phyloP scores from a whole-genome alignment of 2,113 vertebrate genomes.

The Trachemys scripta region DNA sequence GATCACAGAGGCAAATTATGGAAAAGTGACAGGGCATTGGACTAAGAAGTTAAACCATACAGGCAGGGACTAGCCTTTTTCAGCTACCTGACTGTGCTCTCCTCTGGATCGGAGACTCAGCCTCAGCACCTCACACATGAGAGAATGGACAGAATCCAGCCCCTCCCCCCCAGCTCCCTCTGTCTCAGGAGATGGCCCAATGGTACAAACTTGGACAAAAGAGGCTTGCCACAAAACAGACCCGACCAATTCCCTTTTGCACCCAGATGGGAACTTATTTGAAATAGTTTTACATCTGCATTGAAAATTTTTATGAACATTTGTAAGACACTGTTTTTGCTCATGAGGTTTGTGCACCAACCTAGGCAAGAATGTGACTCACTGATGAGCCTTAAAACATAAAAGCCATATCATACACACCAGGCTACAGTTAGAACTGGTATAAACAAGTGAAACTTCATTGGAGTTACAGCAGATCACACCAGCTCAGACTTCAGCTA shows the following conservation, averaged over 20 bases:
- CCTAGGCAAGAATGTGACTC: neutral
- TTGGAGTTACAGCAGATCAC: neutral
- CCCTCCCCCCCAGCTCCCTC: neutral
- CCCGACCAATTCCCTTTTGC: neutral
- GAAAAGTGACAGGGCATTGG: neutral
- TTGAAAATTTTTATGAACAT: neutral
- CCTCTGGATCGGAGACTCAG: neutral
- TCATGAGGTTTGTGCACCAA: neutral
- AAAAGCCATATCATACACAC: neutral
- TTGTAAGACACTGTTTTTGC: neutral
- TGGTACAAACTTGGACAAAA: rapidly evolving
- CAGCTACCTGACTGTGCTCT: neutral
- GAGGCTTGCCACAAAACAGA: neutral
- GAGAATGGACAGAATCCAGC: neutral
- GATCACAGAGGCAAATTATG: conserved; percentile 4
- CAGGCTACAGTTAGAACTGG: neutral
- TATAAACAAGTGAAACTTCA: neutral
- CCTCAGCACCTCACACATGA: neutral
- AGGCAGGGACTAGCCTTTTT: neutral
- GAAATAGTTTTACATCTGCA: neutral
- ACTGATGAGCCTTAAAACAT: neutral
- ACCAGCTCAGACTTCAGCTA: neutral
- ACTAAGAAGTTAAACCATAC: too few relatives aligned
- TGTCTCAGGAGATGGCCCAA: neutral
- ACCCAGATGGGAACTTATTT: neutral